Evolutionary conservation across 2,797 vertebrate genomes (phyloP).

Genomic region (Sebastiscus albofasciatus): DNA sequence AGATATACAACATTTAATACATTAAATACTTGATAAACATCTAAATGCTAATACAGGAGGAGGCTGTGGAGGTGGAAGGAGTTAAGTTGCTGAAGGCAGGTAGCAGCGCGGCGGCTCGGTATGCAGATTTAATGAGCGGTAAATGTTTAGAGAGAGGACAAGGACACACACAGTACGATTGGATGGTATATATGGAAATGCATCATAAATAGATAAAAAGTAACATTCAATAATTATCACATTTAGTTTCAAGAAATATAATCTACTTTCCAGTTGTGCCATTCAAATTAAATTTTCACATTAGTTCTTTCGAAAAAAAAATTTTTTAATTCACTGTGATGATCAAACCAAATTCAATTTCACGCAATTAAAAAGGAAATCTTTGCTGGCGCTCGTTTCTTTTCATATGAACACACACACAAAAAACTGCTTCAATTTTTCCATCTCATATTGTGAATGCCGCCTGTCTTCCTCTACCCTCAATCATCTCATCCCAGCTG

Average conservation of each 20-base stretch:
- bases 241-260: slow-evolving; percentile 4
- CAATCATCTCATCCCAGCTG: slow-evolving; percentile 62
- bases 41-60: neutral
- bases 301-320: slow-evolving; percentile 13
- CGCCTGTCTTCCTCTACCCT: slow-evolving; percentile 52
- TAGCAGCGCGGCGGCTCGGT: neutral
- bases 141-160: neutral
- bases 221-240: slow-evolving; percentile 29
- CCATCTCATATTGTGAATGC: slow-evolving; percentile 34
- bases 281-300: slow-evolving; percentile 18
- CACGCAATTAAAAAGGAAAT: slow-evolving; percentile 16
- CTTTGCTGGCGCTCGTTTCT: slow-evolving; percentile 14
- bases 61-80: neutral
- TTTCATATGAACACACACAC: slow-evolving; percentile 25
- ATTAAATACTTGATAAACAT: neutral
- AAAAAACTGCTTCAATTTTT: slow-evolving; percentile 20
- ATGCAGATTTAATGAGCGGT: neutral
- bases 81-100: neutral
- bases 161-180: neutral
- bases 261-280: slow-evolving; percentile 6
- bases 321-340: neutral
- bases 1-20: neutral
- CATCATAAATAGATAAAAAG: slow-evolving; percentile 4
- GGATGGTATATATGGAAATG: neutral
- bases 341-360: slow-evolving; percentile 48